These are phyloP conservation scores for Leuciscus idus DNA, from an alignment of 2,113 vertebrate genomes.

Conservation along the genomic window DNA sequence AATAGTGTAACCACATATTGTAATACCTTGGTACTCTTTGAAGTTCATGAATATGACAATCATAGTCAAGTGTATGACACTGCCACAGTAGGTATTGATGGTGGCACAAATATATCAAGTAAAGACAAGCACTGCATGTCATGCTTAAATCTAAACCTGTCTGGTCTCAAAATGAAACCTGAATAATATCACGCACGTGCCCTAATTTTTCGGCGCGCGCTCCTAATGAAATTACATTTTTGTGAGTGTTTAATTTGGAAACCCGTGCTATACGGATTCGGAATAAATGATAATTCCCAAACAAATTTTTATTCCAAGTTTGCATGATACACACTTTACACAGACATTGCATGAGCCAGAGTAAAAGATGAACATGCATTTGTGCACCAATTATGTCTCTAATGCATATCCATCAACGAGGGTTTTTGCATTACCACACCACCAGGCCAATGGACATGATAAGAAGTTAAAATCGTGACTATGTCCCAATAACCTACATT, in stretches of 20 bases:
- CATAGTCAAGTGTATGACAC: neutral
- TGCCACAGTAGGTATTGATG: neutral
- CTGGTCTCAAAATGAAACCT: slow-evolving; percentile 7
- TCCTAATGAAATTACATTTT: slow-evolving; percentile 1
- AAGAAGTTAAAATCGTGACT: slow-evolving; percentile 1
- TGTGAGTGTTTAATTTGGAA: neutral
- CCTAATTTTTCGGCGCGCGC: neutral
- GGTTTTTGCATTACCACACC: neutral
- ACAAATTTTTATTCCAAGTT: neutral
- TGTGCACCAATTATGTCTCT: neutral
- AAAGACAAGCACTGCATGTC: neutral
- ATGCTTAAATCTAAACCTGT: slow-evolving; percentile 14
- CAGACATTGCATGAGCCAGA: neutral
- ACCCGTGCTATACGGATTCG: neutral
- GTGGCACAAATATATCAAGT: too few relatives aligned
- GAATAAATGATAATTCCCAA: neutral
- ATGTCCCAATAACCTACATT: slow-evolving; percentile 34
- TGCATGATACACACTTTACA: neutral
- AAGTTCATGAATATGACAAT: neutral
- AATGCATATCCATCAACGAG: slow-evolving; percentile 16
- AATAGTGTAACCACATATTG: neutral
- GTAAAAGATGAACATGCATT: neutral
- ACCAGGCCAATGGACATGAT: neutral
- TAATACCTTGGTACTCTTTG: neutral
- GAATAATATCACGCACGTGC: neutral